These are phyloP conservation scores for Psettodes erumei DNA, from an alignment of 2,113 vertebrate genomes.

Conservation along the genomic window DNA sequence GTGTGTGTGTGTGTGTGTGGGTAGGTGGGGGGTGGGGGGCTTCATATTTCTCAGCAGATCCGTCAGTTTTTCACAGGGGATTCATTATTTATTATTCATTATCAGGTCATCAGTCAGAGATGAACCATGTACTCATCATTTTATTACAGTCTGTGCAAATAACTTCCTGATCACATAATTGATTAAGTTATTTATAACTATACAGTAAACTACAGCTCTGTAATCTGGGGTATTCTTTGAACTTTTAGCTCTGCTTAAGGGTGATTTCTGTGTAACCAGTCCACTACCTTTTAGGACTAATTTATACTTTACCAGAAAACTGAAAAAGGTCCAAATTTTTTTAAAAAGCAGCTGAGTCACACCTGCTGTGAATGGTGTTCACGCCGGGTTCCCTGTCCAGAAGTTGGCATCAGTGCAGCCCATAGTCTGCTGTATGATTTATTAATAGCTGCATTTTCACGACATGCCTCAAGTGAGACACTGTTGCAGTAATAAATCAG, in stretches of 20 bases:
- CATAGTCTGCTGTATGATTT: slow-evolving; percentile 35
- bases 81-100: no score
- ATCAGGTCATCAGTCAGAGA: no score
- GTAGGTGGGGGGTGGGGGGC: no score
- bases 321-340: no score
- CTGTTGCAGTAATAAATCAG: neutral
- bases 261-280: no score
- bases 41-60: no score
- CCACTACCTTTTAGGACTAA: no score
- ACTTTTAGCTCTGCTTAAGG: no score
- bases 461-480: neutral
- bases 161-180: slow-evolving; percentile 37
- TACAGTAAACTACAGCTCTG: neutral
- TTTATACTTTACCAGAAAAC: no score
- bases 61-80: no score
- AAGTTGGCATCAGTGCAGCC: neutral
- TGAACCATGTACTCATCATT: slow-evolving; percentile 6
- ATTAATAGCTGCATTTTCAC: slow-evolving; percentile 3
- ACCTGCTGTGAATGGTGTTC: neutral
- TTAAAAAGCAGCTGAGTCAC: neutral
- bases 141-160: slow-evolving; percentile 9
- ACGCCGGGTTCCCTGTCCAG: slow-evolving; percentile 12
- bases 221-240: no score
- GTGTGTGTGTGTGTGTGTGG: no score
- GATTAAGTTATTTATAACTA: neutral